phyloP scores from a whole-genome alignment of 2,888 invertebrate genomes.

The Catocala fraxini region DNA sequence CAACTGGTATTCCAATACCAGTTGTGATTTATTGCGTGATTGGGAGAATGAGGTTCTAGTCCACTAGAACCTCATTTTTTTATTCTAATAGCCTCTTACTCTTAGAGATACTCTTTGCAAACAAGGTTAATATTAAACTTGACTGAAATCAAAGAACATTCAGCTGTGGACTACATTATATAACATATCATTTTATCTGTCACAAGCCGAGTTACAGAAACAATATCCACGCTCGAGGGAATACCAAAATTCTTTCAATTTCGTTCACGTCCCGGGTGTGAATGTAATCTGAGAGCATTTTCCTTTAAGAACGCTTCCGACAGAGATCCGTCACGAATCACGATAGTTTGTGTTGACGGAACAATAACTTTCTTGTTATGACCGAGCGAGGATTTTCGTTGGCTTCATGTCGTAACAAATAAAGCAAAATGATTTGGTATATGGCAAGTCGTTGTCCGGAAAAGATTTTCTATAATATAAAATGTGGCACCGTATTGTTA shows the following conservation, averaged over 20 bases:
- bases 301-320: constrained; percentile 4
- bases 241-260: constrained; percentile 13
- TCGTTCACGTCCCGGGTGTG: constrained; percentile 13
- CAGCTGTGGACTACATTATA: neutral
- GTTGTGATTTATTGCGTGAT: too few relatives aligned
- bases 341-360: constrained; percentile 10
- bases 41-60: too few relatives aligned
- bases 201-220: neutral
- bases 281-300: constrained; percentile 32
- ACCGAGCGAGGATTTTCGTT: constrained; percentile 2
- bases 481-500: too few relatives aligned
- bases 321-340: neutral
- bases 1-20: too few relatives aligned
- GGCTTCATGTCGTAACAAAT: neutral
- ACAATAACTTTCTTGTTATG: constrained; percentile 11
- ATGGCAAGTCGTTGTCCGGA: too few relatives aligned
- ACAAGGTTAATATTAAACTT: neutral
- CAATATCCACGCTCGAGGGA: constrained; percentile 11
- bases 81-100: too few relatives aligned
- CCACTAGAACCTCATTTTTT: too few relatives aligned
- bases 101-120: neutral
- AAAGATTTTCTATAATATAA: too few relatives aligned
- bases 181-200: constrained; percentile 9
- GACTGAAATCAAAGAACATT: constrained; percentile 5
- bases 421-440: too few relatives aligned